Conservation (phyloP, 2,797 vertebrate species). For the Loriculus beryllinus region DNA sequence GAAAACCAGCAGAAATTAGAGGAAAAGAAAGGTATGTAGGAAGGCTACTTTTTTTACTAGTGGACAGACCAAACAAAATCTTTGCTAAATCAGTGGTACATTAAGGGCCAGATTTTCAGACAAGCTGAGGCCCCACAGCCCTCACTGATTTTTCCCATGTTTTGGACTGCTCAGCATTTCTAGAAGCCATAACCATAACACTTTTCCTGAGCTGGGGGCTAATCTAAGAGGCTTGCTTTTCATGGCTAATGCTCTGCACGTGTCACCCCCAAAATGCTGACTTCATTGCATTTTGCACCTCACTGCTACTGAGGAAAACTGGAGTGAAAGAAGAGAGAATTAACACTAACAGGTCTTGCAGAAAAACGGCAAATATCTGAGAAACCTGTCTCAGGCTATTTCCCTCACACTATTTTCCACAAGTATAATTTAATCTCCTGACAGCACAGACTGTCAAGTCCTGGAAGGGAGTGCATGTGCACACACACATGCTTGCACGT, state of each 20-base stretch:
- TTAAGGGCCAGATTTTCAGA: not conserved
- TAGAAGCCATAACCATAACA: not conserved
- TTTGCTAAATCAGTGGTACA: not conserved
- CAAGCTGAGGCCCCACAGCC: not conserved
- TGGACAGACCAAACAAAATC: not conserved
- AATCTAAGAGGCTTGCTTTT: not conserved
- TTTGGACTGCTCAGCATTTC: not conserved
- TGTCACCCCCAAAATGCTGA: not conserved
- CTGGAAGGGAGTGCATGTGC: not conserved
- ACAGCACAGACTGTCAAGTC: not conserved
- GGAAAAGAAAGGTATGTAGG: not conserved
- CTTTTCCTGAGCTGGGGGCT: not conserved
- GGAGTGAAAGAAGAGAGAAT: constrained; percentile 15
- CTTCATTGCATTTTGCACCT: not conserved
- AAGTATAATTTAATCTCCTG: constrained; percentile 21
- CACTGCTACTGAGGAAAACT: not conserved
- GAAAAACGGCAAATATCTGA: not conserved
- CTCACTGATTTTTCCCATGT: not conserved
- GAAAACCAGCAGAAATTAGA: not conserved
- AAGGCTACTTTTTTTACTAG: not conserved
- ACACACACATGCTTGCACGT: not conserved
- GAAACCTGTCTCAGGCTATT: constrained; percentile 44
- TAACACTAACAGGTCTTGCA: not conserved
- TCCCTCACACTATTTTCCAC: constrained; percentile 3
- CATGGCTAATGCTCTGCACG: not conserved